Evolutionary conservation across 2,113 vertebrate species (phyloP).

Genomic region (Brachionichthys hirsutus): DNA sequence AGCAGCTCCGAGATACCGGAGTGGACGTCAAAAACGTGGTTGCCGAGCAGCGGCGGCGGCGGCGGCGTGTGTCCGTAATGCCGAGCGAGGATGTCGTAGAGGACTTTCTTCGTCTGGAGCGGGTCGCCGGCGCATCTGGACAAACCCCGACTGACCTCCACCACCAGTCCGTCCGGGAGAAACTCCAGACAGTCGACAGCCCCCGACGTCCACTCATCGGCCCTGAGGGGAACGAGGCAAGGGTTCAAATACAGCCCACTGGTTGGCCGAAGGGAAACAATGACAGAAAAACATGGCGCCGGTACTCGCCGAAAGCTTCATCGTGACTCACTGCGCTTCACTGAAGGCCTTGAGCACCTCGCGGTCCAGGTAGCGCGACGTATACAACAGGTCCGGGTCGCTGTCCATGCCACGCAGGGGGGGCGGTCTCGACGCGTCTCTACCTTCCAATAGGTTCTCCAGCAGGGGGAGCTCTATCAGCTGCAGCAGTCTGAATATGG

Average conservation of each 20-base stretch:
- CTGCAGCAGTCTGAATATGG: constrained; percentile 87
- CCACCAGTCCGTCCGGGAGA: constrained; percentile 89
- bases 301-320: too few species aligned
- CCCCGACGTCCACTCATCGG: constrained; percentile 91
- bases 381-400: constrained; percentile 78
- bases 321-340: constrained; percentile 88
- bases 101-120: constrained; percentile 81
- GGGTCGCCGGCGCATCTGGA: constrained; percentile 80
- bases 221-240: constrained; percentile 68
- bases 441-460: constrained; percentile 84
- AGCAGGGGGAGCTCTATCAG: constrained; percentile 93
- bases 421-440: constrained; percentile 54
- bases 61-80: constrained; percentile 83
- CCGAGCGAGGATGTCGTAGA: constrained; percentile 85
- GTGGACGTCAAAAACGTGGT: constrained; percentile 89
- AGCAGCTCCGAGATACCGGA: constrained; percentile 91
- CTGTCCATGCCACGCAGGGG: constrained; percentile 73
- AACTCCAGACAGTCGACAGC: constrained; percentile 93
- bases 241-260: background rate
- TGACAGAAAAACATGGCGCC: background rate
- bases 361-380: constrained; percentile 89
- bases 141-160: constrained; percentile 90
- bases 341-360: constrained; percentile 96
- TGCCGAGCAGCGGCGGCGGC: constrained; percentile 84
- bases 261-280: background rate